Percentiles rank a stretch among this genome's conserved stretches.
These are phyloP conservation scores for Aegotheles bennettii DNA, from an alignment of 2,113 vertebrate genomes.

Conservation along the genomic window DNA sequence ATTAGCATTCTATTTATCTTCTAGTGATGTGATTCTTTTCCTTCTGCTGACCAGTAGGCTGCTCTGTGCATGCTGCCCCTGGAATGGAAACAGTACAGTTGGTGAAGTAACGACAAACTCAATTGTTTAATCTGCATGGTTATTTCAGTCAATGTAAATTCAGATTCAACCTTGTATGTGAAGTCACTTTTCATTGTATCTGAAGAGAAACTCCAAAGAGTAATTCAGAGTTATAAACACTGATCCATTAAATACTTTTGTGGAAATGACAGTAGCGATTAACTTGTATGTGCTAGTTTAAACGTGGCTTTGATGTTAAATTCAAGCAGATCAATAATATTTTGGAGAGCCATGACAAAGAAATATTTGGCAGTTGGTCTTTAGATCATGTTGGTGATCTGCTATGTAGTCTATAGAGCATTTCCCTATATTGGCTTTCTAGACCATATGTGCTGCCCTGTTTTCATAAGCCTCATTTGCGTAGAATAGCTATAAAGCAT, in stretches of 20 bases:
- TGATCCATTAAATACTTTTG: not conserved
- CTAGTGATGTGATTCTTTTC: not conserved
- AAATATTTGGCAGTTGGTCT: constrained; percentile 24
- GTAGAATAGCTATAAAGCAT: not conserved
- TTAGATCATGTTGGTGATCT: not conserved
- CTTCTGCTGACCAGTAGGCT: not conserved
- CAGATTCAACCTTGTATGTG: not conserved
- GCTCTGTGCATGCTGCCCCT: not conserved
- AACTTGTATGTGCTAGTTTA: not conserved
- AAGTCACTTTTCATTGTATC: not conserved
- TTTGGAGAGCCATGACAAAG: not conserved
- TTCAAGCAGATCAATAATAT: not conserved
- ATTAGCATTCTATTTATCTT: not conserved
- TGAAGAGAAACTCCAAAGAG: not conserved
- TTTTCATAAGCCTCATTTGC: not conserved
- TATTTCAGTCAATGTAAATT: not conserved
- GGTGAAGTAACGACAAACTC: not conserved
- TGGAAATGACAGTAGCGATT: not conserved
- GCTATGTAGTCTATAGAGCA: not conserved
- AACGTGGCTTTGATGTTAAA: not conserved
- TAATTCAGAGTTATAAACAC: not conserved
- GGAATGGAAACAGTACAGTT: not conserved
- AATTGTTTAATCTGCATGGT: not conserved
- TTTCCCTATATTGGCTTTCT: not conserved
- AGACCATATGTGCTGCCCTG: not conserved